Base-by-base conservation (phyloP, 2,888 invertebrate species). In the Molanna angustata region DNA sequence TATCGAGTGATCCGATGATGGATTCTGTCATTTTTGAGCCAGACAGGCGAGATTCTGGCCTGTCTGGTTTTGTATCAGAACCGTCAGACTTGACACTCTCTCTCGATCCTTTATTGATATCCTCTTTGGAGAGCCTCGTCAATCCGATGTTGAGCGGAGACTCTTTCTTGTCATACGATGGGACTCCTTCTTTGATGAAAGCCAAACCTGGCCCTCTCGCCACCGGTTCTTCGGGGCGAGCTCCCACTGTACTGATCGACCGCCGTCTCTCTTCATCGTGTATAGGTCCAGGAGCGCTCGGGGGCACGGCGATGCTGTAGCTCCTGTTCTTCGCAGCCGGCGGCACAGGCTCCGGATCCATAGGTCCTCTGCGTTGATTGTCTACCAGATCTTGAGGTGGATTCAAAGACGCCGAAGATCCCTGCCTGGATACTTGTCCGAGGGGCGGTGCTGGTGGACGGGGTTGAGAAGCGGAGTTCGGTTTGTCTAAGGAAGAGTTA, bases 21-120 rank as follows among this genome's bases (percentile, higher is more conserved):
- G 76, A 77, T 60, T 76, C 77, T 17, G 74, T 69, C 76, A 77
- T 76, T 68, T 72, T 76, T 9, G 74, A 71, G 14, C 70, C 73
- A 27, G 72, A 67, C 13, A 77, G 59, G n/a, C 76, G 69, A 17
- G 76, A 76, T 61, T 76, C 76, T 6, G 76, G 71, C 16, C 77
- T 70, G 1, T 76, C 74, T 16, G 64, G 56, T 7, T 49, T 67
- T 39, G 72, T 73, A 43, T 66, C 66, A 17, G 69, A 67, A 21
- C 64, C 61, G 58, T 73, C 76, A n/a, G 73, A 71, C 58, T 66
- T 64, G 14, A 76, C 60, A 46, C 71, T 76, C 56, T 77, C 77
- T 58, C 71, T 72, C 2, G 76, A 76, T 42, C 68, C 71, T 13
- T 66, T 69, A 16, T 73, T 54, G 9, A 61, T 61, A 61, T 71